Percentiles rank a stretch among this genome's conserved stretches.
These are phyloP conservation scores for Natrix natrix DNA, from an alignment of 2,797 vertebrate species.

Conservation along the genomic window DNA sequence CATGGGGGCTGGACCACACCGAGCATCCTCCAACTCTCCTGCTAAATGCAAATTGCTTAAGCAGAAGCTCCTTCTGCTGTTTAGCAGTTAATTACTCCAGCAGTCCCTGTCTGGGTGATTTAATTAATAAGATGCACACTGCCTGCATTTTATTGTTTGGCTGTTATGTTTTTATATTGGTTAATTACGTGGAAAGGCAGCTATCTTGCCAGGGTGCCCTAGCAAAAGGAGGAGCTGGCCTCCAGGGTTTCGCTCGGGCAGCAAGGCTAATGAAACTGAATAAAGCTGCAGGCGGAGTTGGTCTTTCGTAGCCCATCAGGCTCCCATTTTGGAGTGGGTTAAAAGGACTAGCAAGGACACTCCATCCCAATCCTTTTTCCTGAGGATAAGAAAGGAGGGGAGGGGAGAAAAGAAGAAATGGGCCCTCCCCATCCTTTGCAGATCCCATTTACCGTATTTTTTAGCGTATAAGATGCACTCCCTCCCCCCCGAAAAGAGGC, in stretches of 20 bases:
- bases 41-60: neutral
- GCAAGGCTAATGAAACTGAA: constrained; percentile 1
- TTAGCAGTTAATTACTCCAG: constrained; percentile 21
- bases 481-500: too few species aligned
- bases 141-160: constrained; percentile 13
- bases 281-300: neutral
- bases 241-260: neutral
- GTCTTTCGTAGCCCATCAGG: neutral
- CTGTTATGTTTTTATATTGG: constrained; percentile 26
- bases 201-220: constrained; percentile 11
- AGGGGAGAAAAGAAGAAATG: neutral
- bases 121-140: constrained; percentile 33
- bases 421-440: too few species aligned
- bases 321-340: neutral
- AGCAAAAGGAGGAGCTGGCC: neutral
- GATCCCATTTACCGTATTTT: too few species aligned
- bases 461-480: too few species aligned
- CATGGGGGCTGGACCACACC: neutral
- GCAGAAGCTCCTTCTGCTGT: neutral
- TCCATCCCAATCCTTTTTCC: neutral
- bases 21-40: too few species aligned
- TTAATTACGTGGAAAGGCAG: constrained; percentile 26
- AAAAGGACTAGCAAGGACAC: neutral
- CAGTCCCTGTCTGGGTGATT: constrained; percentile 11
- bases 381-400: neutral